phyloP scores from a whole-genome alignment of 2,113 vertebrate genomes.

The Atractosteus spatula region DNA sequence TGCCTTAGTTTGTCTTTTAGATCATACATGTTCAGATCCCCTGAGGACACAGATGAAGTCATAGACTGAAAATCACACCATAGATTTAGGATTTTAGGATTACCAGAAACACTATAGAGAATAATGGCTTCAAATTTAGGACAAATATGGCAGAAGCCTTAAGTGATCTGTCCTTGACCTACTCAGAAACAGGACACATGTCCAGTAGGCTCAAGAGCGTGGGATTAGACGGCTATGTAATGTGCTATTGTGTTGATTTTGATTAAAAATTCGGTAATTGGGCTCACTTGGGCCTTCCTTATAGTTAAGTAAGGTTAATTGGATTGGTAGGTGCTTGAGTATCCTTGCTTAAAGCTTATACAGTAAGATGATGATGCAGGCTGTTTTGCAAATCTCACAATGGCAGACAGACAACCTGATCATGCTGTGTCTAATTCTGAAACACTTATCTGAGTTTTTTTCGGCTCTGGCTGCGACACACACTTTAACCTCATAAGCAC shows the following conservation, averaged over 20 bases:
- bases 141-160: slow-evolving; percentile 37
- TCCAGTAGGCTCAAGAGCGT: slow-evolving; percentile 59
- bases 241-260: slow-evolving; percentile 34
- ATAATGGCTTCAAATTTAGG: slow-evolving; percentile 37
- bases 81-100: slow-evolving; percentile 62
- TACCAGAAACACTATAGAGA: slow-evolving; percentile 49
- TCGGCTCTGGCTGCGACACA: slow-evolving; percentile 43
- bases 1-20: no score
- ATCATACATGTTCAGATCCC: slow-evolving; percentile 31
- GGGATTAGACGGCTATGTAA: slow-evolving; percentile 61
- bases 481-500: slow-evolving; percentile 54
- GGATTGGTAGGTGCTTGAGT: slow-evolving; percentile 62
- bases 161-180: slow-evolving; percentile 34
- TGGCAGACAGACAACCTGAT: slow-evolving; percentile 60
- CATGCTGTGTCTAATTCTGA: slow-evolving; percentile 57
- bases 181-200: slow-evolving; percentile 49
- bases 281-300: slow-evolving; percentile 50
- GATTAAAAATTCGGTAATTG: slow-evolving; percentile 57
- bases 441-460: slow-evolving; percentile 61
- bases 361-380: slow-evolving; percentile 63
- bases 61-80: slow-evolving; percentile 58
- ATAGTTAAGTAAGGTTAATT: slow-evolving; percentile 68
- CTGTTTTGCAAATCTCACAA: slow-evolving; percentile 52
- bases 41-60: slow-evolving; percentile 57
- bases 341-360: slow-evolving; percentile 46